Percentiles rank a stretch among this genome's conserved stretches.
Conservation (phyloP, 2,797 vertebrate species). For the Gambusia yucatana region DNA sequence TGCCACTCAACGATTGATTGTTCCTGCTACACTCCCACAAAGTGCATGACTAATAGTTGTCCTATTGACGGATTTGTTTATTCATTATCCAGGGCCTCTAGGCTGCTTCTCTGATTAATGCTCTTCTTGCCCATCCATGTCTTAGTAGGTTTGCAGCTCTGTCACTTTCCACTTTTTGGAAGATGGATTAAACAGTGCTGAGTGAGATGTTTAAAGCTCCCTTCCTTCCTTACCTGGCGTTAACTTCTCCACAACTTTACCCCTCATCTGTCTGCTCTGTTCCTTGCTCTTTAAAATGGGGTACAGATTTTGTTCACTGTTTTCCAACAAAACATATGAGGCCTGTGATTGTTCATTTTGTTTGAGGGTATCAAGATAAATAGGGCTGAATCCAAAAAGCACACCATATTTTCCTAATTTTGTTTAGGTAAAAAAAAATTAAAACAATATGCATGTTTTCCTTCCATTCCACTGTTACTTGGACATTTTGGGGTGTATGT, state of each 20-base stretch:
- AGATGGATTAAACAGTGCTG: not conserved
- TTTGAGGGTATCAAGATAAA: not conserved
- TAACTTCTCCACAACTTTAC: not conserved
- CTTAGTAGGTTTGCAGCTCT: not conserved
- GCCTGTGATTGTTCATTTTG: not conserved
- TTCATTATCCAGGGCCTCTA: not conserved
- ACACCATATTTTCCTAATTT: too few relatives aligned
- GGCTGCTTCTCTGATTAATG: not conserved
- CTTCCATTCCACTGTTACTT: not conserved
- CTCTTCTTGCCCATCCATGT: not conserved
- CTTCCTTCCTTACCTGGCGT: not conserved
- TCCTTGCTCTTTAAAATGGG: not conserved
- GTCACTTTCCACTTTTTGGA: not conserved
- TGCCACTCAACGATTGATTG: not conserved
- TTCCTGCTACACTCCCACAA: not conserved
- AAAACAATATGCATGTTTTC: not conserved
- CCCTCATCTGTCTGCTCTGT: not conserved
- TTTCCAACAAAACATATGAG: not conserved
- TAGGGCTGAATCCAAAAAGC: not conserved
- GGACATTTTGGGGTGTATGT: not conserved
- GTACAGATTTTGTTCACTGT: not conserved
- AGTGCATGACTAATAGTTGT: not conserved
- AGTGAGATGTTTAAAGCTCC: not conserved
- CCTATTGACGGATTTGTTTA: not conserved
- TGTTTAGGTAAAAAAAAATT: too few relatives aligned